Evolutionary conservation across 2,888 invertebrate species (phyloP).

Genomic region (Protodeltote pygarga): DNA sequence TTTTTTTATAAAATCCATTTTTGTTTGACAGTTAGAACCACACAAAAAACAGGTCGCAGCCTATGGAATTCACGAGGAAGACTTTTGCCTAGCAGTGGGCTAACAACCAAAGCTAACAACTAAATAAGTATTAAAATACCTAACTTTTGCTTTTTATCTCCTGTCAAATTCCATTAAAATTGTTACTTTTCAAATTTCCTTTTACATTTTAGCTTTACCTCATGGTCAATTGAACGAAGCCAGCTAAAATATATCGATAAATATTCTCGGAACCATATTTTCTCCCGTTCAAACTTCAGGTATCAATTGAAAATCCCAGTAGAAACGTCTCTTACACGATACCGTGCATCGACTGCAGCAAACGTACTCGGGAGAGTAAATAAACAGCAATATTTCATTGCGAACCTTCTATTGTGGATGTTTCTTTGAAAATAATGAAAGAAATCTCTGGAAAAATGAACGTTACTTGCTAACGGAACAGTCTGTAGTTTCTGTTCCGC

Average conservation of each 20-base stretch:
- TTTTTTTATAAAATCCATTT: too few species aligned
- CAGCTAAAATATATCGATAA: conserved; percentile 1
- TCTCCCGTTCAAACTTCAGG: conserved; percentile 20
- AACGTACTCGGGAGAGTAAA: conserved; percentile 40
- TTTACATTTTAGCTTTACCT: not conserved
- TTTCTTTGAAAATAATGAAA: conserved; percentile 38
- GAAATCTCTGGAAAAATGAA: conserved; percentile 27
- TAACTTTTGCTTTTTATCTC: too few species aligned
- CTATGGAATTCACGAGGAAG: too few species aligned
- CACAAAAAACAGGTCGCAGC: too few species aligned
- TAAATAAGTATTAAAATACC: too few species aligned
- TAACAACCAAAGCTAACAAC: too few species aligned
- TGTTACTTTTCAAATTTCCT: not conserved
- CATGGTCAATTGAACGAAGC: not conserved
- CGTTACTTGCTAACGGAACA: conserved; percentile 1
- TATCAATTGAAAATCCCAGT: conserved; percentile 31
- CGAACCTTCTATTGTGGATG: conserved; percentile 38
- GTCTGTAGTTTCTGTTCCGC: conserved; percentile 5
- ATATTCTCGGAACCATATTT: conserved; percentile 4
- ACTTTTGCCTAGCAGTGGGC: too few species aligned
- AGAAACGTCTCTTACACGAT: conserved; percentile 33
- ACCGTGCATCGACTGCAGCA: conserved; percentile 30
- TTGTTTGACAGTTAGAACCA: too few species aligned
- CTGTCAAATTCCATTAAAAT: too few species aligned
- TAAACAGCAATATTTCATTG: conserved; percentile 50